A percentile compares a stretch with the other conserved stretches of the same genome.
Evolutionary conservation across 2,113 vertebrate genomes (phyloP).

Genomic region (Nipponia nippon): DNA sequence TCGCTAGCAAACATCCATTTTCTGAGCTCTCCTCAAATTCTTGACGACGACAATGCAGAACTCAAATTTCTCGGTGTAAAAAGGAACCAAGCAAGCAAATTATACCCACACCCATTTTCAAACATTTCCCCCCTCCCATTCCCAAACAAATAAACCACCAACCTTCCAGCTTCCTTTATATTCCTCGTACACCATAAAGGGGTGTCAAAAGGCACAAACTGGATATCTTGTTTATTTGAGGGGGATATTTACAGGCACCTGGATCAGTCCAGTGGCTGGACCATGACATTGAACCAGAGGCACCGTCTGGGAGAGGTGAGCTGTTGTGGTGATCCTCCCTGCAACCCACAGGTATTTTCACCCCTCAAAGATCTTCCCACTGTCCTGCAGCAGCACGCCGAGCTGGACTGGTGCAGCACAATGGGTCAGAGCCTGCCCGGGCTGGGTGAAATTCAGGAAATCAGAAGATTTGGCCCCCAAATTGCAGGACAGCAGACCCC

Average conservation of each 20-base stretch:
- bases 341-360: background rate
- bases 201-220: background rate
- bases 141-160: background rate
- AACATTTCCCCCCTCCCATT: background rate
- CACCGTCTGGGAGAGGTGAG: background rate
- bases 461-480: background rate
- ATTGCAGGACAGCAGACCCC: background rate
- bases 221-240: background rate
- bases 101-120: background rate
- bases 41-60: background rate
- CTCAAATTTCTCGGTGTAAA: background rate
- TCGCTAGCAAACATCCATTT: background rate
- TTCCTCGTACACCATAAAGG: background rate
- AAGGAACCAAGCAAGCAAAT: background rate
- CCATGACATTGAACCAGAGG: background rate
- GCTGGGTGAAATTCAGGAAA: background rate
- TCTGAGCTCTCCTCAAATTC: background rate
- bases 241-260: background rate
- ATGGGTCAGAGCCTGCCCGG: background rate
- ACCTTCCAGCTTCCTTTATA: background rate
- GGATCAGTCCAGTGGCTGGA: no score
- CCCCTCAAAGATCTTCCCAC: background rate
- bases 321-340: accelerated
- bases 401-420: accelerated
- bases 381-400: background rate